phyloP scores from a whole-genome alignment of 2,888 invertebrate species.

The Hypolimnas misippus region DNA sequence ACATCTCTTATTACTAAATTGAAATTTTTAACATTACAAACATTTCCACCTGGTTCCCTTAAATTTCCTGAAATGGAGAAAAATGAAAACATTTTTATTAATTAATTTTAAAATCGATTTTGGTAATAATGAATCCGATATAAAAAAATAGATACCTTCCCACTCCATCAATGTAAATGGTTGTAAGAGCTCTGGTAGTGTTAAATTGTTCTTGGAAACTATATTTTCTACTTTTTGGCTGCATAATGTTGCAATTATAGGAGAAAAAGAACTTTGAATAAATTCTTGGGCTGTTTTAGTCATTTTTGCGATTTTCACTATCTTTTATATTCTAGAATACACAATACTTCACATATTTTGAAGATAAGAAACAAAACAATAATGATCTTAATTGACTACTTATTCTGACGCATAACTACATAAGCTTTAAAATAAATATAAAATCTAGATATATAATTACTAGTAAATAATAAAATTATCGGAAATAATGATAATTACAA shows the following conservation, averaged over 20 bases:
- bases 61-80: conserved; percentile 87
- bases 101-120: neutral
- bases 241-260: conserved; percentile 93
- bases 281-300: conserved; percentile 90
- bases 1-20: conserved; percentile 92
- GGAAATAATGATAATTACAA: too few species aligned
- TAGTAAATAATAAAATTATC: too few species aligned
- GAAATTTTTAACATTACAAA: conserved; percentile 89
- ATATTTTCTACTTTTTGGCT: conserved; percentile 92
- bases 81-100: neutral
- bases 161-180: conserved; percentile 91
- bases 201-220: conserved; percentile 95
- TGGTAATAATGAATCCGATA: neutral
- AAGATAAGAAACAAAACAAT: neutral
- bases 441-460: too few species aligned
- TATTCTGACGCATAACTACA: neutral
- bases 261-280: conserved; percentile 95
- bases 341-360: neutral
- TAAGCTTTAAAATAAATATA: too few species aligned
- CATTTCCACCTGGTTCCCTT: conserved; percentile 91
- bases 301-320: conserved; percentile 34
- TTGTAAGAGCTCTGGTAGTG: conserved; percentile 94
- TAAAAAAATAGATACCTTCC: conserved; percentile 62
- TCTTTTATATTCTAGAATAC: neutral
- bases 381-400: neutral